Base-by-base conservation (phyloP, 2,113 vertebrate species). In the Mastomys natalensis region DNA sequence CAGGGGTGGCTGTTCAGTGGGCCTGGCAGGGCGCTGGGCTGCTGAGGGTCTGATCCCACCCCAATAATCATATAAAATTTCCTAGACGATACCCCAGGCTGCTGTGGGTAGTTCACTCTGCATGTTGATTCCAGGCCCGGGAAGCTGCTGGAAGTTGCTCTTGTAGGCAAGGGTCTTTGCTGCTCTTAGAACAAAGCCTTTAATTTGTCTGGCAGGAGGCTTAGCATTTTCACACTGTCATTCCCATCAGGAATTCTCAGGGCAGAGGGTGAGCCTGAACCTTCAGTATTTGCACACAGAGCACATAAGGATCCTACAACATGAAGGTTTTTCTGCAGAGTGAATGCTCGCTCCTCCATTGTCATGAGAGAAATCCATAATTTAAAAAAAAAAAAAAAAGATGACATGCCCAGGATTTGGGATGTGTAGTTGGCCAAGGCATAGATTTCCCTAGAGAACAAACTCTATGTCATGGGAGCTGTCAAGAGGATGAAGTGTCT, bases 141-240 rank as follows among this genome's bases (percentile, higher is more conserved):
- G 92, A 92, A 97, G 76, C 97, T 97, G 95, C 94, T 95, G 94
- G 96, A 95, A 95, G 91, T 70, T 95, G 92, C 73, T 94, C 94
- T 93, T 66, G 37, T 26, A 95, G 94, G 77, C 81, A 84, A 85
- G 0, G 21, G 66, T 40, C 89, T 97, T 93, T 89, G 77, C 91
- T 93, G 77, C 89, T 70, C 88, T 89, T 95, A 95, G 89, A 96
- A 91, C 66, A 97, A 97, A 97, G 95, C 92, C 96, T 95, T 94
- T 97, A 95, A 97, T 97, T 96, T 97, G 96, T 53, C 55, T 62
- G 86, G 82, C 55, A 76, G 93, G 95, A 91, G 92, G 94, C 66
- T 95, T 74, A 84, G 91, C 58, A n/a, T 84, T 74, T 68, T 94
- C 96, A 90, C 5, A 19, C 77, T 89, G 82, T 73, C 87, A 0